These are phyloP conservation scores for Kryptolebias ocellatus DNA, from an alignment of 2,797 vertebrate species.

Conservation along the genomic window DNA sequence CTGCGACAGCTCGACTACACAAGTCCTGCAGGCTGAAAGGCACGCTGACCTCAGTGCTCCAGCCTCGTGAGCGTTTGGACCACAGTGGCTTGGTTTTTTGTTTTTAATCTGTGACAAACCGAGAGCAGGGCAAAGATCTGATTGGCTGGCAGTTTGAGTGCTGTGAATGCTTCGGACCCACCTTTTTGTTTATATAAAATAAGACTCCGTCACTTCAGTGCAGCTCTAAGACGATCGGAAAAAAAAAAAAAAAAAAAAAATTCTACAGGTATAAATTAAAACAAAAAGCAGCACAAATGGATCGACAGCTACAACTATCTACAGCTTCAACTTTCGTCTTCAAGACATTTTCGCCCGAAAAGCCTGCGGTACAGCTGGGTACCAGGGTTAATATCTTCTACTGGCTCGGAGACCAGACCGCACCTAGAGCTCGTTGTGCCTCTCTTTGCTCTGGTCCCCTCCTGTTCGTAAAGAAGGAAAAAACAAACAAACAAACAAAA, in stretches of 20 bases:
- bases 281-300: slow-evolving; percentile 51
- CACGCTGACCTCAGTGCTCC: slow-evolving; percentile 70
- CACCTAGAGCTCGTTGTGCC: not conserved
- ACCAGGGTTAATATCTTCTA: slow-evolving; percentile 37
- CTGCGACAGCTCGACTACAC: slow-evolving; percentile 44
- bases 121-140: slow-evolving; percentile 31
- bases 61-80: slow-evolving; percentile 42
- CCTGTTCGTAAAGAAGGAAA: not conserved
- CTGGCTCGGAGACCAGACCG: not conserved
- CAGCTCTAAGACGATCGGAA: slow-evolving; percentile 34
- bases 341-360: slow-evolving; percentile 1
- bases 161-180: slow-evolving; percentile 49
- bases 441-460: not conserved
- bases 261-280: slow-evolving; percentile 26
- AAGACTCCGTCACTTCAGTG: slow-evolving; percentile 25
- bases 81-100: slow-evolving; percentile 23
- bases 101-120: slow-evolving; percentile 50
- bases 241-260: not conserved
- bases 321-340: slow-evolving; percentile 40
- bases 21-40: slow-evolving; percentile 68
- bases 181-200: not conserved
- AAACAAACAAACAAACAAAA: too few species aligned
- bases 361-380: slow-evolving; percentile 16
- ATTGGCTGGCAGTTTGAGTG: slow-evolving; percentile 67
- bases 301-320: slow-evolving; percentile 50